phyloP scores from a whole-genome alignment of 64 coral and sea anemone genomes.

The Exaiptasia diaphana region DNA sequence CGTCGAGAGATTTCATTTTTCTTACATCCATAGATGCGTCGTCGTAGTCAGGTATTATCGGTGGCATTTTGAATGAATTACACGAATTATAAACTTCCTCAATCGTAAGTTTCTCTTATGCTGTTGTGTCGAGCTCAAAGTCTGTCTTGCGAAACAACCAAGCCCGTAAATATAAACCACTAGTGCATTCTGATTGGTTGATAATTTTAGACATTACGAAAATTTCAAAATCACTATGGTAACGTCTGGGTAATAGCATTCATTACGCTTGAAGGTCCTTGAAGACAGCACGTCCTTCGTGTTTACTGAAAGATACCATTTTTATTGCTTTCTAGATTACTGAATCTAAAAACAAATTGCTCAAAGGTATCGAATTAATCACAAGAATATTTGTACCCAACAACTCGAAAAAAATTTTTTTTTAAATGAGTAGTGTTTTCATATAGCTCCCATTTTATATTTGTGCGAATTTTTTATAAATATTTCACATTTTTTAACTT shows the following conservation, averaged over 20 bases:
- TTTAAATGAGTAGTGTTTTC: no score
- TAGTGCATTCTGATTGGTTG: constrained; percentile 1
- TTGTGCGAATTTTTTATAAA: no score
- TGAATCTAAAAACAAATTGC: no score
- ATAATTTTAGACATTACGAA: constrained; percentile 40
- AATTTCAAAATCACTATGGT: no score
- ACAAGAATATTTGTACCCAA: no score
- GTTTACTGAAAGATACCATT: not conserved
- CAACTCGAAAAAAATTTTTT: no score
- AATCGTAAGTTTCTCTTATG: not conserved
- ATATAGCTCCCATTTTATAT: no score
- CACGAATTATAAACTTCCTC: not conserved
- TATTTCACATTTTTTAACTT: no score
- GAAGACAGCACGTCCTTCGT: not conserved
- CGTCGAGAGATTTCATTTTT: constrained; percentile 52
- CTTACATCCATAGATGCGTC: not conserved
- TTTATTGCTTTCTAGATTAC: not conserved
- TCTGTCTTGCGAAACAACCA: not conserved
- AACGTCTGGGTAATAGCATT: not conserved
- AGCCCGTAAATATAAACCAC: not conserved
- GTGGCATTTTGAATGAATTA: constrained; percentile 80
- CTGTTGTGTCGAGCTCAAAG: not conserved
- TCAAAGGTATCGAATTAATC: no score
- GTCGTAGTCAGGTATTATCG: not conserved
- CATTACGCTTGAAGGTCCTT: not conserved